These are phyloP conservation scores for Dinoponera quadriceps DNA, from an alignment of 1,140 invertebrate genomes.

Conservation along the genomic window DNA sequence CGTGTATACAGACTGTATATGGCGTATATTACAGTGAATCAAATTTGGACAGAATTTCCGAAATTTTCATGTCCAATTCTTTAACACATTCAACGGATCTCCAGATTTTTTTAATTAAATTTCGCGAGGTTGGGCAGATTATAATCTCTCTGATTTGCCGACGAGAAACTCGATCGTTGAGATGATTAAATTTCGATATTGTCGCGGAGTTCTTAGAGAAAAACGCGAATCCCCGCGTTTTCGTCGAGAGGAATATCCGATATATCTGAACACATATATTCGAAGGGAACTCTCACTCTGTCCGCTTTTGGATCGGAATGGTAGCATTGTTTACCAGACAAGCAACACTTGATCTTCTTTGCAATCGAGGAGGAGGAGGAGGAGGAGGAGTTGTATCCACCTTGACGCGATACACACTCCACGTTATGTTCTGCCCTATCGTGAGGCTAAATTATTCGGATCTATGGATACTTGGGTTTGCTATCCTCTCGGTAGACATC, in stretches of 20 bases:
- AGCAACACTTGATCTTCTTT: slow-evolving; percentile 49
- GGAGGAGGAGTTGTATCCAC: not conserved
- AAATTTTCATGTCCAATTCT: too few species aligned
- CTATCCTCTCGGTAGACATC: not conserved
- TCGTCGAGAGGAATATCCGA: slow-evolving; percentile 48
- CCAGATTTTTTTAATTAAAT: too few species aligned
- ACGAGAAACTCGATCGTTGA: not conserved
- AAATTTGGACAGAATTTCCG: too few species aligned
- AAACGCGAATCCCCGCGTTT: not conserved
- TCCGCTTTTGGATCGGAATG: slow-evolving; percentile 69
- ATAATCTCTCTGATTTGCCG: not conserved
- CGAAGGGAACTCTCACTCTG: slow-evolving; percentile 65
- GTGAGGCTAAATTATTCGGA: slow-evolving; percentile 26
- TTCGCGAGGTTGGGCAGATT: not conserved
- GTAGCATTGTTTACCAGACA: slow-evolving; percentile 67
- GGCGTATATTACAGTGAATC: too few species aligned
- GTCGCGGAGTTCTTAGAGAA: not conserved
- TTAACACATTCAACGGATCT: too few species aligned
- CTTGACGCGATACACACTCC: slow-evolving; percentile 38
- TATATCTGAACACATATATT: slow-evolving; percentile 68
- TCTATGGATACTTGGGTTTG: not conserved
- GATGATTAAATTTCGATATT: not conserved
- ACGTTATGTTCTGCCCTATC: not conserved
- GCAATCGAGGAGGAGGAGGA: slow-evolving; percentile 27
- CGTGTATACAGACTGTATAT: too few species aligned